Conservation (phyloP, 1,140 invertebrate genomes). For the Micrasema minimum region DNA sequence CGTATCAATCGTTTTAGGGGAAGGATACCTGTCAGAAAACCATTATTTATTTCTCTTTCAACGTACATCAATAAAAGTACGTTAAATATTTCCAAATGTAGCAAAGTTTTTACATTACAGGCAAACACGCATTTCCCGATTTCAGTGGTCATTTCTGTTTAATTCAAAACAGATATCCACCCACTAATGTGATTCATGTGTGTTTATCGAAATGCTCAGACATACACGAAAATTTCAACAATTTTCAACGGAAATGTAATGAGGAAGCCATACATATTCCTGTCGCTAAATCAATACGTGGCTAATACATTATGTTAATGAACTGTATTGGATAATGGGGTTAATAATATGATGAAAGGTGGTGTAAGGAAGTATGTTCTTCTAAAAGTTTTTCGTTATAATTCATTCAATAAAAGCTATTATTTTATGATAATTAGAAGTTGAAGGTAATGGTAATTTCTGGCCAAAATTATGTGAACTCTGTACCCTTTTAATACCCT, state of each 20-base stretch:
- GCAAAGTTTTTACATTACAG: background rate
- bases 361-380: too few relatives aligned
- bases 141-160: slow-evolving; percentile 14
- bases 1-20: too few relatives aligned
- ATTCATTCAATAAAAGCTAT: too few relatives aligned
- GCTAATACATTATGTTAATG: slow-evolving; percentile 9
- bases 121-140: background rate
- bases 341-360: slow-evolving; percentile 8
- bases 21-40: too few relatives aligned
- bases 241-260: slow-evolving; percentile 21
- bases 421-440: too few relatives aligned
- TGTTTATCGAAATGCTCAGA: slow-evolving; percentile 6
- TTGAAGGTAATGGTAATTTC: too few relatives aligned
- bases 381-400: too few relatives aligned
- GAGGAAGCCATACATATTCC: slow-evolving; percentile 15
- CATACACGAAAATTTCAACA: slow-evolving; percentile 23
- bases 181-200: slow-evolving; percentile 4
- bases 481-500: too few relatives aligned
- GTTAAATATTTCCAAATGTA: too few relatives aligned
- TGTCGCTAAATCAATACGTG: slow-evolving; percentile 9
- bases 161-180: slow-evolving; percentile 10
- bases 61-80: too few relatives aligned
- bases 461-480: too few relatives aligned
- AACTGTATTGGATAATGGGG: slow-evolving; percentile 1
- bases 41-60: too few relatives aligned